Evolutionary conservation across 2,888 invertebrate species (phyloP), one percentile per base, ranked within the genome.

Genomic region (Pammene fasciana): DNA sequence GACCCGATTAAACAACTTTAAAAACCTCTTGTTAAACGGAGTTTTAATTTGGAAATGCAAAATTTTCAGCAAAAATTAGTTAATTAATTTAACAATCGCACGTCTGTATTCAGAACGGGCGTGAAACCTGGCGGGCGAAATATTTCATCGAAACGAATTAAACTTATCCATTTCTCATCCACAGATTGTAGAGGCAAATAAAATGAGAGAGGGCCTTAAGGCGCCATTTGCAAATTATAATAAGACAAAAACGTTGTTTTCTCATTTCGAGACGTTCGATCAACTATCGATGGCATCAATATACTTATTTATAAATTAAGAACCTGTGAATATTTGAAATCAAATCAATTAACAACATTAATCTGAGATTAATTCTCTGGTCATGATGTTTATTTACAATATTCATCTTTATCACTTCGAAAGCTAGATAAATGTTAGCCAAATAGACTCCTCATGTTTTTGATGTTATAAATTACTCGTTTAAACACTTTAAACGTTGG

Each of bases 1-100:
- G 13, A 34, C 0, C 34, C 34, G 34, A 50, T 34, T 54, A n/a
- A 59, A 50, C 50, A 38, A 13, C 11, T 8, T n/a, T 64, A 64
- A 65, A 52, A 57, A 50, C 14, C 9, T 52, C 46, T 65, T 50
- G 50, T 56, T 65, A 57, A 57, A n/a, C 26, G 34, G 26, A 64
- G 57, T 46, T 54, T 38, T n/a, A 43, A 55, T 64, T 38, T 52
- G 45, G 64, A 57, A 68, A 56, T 52, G 43, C 14, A 38, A 65
- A 68, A 68, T 59, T 57, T 14, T 18, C 18, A 13, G 50, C 45
- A 45, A 46, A 65, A 68, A 59, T 59, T 59, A 65, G 52, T 65
- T 65, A 65, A 65, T 65, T 64, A 64, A 59, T 65, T 65, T 65
- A 68, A 59, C 52, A 65, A 68, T 57, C 65, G 52, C 65, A 52